Base-by-base conservation (phyloP, 2,888 invertebrate genomes). In the Tuberolachnus salignus region DNA sequence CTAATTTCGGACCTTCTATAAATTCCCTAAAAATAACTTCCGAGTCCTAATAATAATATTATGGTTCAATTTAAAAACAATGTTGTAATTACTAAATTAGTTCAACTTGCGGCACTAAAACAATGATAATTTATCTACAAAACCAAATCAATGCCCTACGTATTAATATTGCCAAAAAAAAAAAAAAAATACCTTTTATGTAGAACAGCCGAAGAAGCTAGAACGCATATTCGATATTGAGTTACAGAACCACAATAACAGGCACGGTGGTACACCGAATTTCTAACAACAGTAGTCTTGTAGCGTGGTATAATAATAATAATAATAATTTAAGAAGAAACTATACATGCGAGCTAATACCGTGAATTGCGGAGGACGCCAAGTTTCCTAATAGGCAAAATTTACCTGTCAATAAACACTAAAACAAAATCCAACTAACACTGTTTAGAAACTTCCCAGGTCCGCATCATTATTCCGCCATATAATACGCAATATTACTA, bases 401-500 rank as follows among this genome's bases (percentile, higher is more conserved):
- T 63, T 73, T 63, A 63, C 73, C 63, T 73, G 51, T 72, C 61
- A 46, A 73, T 63, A 73, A 26, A 53, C 51, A 73, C 51, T 51
- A 63, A 63, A 73, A 73, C 63, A 51, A 73, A 72, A 51, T 16
- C 11, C 11, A 21, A 73, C 51, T 51, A 51, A 21, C 49, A 9
- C 19, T 63, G 21, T 11, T 21, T 21, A n/a, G 42, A 63, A 73
- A 63, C 73, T 63, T 63, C n/a, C 16, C 42, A 73, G 63, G 51
- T 73, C 59, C 9, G 26, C 26, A n/a, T 57, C 26, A 51, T 61
- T 72, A 72, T 72, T 72, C 14, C 14, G 19, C 34, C 34, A 16
- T 63, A 63, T 42, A 73, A 13, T 34, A 42, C 34, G 34, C 6
- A 34, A 51, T 73, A 73, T 51, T 63, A 53, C 42, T 73, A 63